These are phyloP conservation scores for Papilio polytes DNA, from an alignment of 1,140 invertebrate genomes.

Conservation along the genomic window DNA sequence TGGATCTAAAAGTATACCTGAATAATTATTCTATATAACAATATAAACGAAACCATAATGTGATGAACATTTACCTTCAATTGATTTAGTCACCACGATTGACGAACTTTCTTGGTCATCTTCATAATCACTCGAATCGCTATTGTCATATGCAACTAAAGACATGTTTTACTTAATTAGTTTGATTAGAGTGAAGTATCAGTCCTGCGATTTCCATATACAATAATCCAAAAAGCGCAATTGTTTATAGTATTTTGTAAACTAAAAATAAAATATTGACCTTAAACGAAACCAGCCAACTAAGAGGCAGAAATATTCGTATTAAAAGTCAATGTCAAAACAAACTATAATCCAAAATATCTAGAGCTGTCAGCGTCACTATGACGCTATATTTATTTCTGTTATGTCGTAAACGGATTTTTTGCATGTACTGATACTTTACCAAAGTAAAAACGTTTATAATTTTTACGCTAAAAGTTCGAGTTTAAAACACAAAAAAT, in stretches of 20 bases:
- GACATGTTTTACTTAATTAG: conserved; percentile 59
- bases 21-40: background rate
- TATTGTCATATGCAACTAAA: conserved; percentile 79
- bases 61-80: conserved; percentile 39
- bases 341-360: background rate
- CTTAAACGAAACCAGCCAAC: background rate
- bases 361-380: background rate
- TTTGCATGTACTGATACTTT: too few relatives aligned
- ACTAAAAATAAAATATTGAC: background rate
- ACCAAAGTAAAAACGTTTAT: too few relatives aligned
- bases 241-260: background rate
- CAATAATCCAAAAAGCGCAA: background rate
- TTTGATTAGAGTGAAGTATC: background rate
- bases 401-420: background rate
- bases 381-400: background rate
- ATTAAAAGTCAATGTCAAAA: background rate
- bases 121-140: conserved; percentile 78
- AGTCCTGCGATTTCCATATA: background rate
- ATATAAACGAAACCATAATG: background rate
- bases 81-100: conserved; percentile 43
- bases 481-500: too few relatives aligned
- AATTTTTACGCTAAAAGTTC: too few relatives aligned
- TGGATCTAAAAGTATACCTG: conserved; percentile 26
- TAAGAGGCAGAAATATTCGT: background rate
- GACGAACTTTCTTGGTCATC: conserved; percentile 54